Conservation (phyloP, 1,140 invertebrate species). For the Amphibalanus amphitrite region DNA sequence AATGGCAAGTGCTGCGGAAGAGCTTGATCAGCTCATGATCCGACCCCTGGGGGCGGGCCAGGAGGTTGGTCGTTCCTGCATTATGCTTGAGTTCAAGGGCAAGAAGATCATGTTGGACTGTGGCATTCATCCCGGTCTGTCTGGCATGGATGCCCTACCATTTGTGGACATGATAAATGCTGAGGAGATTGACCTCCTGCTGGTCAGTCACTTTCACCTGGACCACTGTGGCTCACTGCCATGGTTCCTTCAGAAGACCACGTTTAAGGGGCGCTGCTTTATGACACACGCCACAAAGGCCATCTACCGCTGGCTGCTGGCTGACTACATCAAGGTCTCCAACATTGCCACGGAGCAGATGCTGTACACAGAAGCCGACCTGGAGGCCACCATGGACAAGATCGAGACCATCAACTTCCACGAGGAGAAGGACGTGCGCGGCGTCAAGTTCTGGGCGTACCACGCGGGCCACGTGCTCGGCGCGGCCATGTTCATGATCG, state of each 20-base stretch:
- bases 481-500: conserved; percentile 99
- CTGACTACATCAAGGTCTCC: conserved; percentile 98
- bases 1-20: conserved; percentile 1
- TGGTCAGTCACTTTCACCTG: conserved; percentile 97
- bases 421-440: conserved; percentile 93
- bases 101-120: conserved; percentile 99
- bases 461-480: conserved; percentile 97
- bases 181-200: conserved; percentile 73
- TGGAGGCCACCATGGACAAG: conserved; percentile 95
- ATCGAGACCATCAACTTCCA: conserved; percentile 98
- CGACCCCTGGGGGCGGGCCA: conserved; percentile 67
- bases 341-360: conserved; percentile 95
- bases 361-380: conserved; percentile 91
- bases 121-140: conserved; percentile 94
- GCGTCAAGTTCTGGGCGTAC: conserved; percentile 95
- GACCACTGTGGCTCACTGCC: conserved; percentile 96
- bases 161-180: conserved; percentile 96
- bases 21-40: conserved; percentile 12
- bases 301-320: conserved; percentile 95
- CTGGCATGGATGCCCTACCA: conserved; percentile 91
- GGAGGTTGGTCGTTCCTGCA: conserved; percentile 97
- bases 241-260: conserved; percentile 95
- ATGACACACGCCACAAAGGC: conserved; percentile 99
- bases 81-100: conserved; percentile 96
- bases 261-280: conserved; percentile 93